Conservation (phyloP, 1,140 invertebrate species). For the Babylonia areolata region DNA sequence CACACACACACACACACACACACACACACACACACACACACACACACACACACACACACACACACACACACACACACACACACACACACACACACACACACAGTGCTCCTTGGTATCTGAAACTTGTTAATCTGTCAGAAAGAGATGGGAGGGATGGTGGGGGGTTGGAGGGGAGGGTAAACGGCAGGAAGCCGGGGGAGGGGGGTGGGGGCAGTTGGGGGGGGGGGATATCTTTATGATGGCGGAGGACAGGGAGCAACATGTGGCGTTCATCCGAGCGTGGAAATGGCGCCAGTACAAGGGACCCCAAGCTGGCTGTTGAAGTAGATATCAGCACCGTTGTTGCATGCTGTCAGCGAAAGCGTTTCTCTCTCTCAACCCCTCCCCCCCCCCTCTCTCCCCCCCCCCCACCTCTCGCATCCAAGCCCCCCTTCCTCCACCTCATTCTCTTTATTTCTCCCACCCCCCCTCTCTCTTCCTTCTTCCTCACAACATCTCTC, state of each 20-base stretch:
- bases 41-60: too few relatives aligned
- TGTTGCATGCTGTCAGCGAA: background rate
- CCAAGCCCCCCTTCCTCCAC: background rate
- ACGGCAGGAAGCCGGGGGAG: background rate
- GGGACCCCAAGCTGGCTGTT: background rate
- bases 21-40: too few relatives aligned
- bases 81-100: too few relatives aligned
- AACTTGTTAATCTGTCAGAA: too few relatives aligned
- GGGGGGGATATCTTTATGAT: background rate
- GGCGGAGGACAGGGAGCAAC: background rate
- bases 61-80: too few relatives aligned
- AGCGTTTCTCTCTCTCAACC: background rate
- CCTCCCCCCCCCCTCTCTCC: background rate
- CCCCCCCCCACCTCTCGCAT: background rate
- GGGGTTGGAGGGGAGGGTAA: background rate
- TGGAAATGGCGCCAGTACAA: slow-evolving; percentile 4
- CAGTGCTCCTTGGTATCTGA: too few relatives aligned
- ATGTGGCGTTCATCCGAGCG: background rate
- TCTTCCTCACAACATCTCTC: too few relatives aligned
- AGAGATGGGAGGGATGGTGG: too few relatives aligned
- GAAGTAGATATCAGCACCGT: background rate
- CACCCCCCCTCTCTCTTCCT: too few relatives aligned
- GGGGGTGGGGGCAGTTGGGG: background rate
- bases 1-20: too few relatives aligned
- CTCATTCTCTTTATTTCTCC: background rate